These are phyloP conservation scores for Synergus itoensis DNA, from an alignment of 2,888 invertebrate genomes.

Conservation along the genomic window DNA sequence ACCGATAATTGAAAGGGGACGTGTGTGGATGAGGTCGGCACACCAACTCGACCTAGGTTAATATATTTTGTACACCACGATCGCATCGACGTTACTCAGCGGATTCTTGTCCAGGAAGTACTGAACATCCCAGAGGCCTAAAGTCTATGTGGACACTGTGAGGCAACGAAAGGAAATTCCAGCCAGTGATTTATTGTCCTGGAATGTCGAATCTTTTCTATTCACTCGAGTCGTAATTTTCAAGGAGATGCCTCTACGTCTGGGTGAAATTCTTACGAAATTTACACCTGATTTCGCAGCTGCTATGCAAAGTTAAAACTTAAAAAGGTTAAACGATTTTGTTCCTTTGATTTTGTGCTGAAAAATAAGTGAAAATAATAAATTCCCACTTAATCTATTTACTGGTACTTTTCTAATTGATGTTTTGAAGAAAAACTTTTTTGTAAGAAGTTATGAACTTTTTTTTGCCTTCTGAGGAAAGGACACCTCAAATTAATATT, in stretches of 20 bases:
- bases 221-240: conserved; percentile 30
- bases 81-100: conserved; percentile 63
- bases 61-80: conserved; percentile 60
- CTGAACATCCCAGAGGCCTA: conserved; percentile 14
- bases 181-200: conserved; percentile 21
- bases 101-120: conserved; percentile 46
- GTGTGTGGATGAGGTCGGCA: conserved; percentile 67
- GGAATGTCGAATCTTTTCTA: conserved; percentile 40
- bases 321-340: neutral
- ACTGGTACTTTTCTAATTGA: neutral
- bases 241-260: conserved; percentile 6
- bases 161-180: conserved; percentile 19
- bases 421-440: neutral
- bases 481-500: neutral
- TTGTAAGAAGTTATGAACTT: neutral
- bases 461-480: neutral
- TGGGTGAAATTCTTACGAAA: conserved; percentile 9
- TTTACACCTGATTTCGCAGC: conserved; percentile 8
- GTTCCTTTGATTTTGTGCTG: neutral
- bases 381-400: neutral
- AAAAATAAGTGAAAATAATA: neutral
- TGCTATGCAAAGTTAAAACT: neutral
- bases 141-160: conserved; percentile 27
- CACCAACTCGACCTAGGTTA: conserved; percentile 62
- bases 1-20: conserved; percentile 70